These are phyloP conservation scores for Chironex yamaguchii DNA, from an alignment of 30 jellyfish, hydroid and myxozoan genomes.

Conservation along the genomic window DNA sequence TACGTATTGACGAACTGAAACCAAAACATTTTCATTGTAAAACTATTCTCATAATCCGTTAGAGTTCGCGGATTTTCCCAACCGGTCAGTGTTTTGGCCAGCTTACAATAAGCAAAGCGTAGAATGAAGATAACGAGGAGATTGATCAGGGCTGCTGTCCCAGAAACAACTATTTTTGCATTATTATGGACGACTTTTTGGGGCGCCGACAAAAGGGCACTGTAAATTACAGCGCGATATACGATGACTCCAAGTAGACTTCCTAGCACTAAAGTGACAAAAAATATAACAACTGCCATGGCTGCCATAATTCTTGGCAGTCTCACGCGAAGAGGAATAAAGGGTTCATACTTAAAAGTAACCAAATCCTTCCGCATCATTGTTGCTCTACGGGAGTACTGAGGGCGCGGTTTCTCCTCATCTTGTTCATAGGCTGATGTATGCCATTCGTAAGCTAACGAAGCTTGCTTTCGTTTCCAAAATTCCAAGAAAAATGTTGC, in stretches of 20 bases:
- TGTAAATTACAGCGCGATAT: slow-evolving; percentile 96
- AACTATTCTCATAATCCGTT: slow-evolving; percentile 98
- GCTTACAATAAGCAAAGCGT: slow-evolving; percentile 79
- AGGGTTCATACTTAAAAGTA: slow-evolving; percentile 94
- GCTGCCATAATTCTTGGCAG: slow-evolving; percentile 89
- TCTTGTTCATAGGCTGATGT: slow-evolving; percentile 18
- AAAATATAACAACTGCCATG: slow-evolving; percentile 87
- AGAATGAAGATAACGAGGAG: slow-evolving; percentile 87
- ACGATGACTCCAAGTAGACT: slow-evolving; percentile 93
- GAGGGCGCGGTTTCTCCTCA: slow-evolving; percentile 51
- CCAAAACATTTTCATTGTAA: slow-evolving; percentile 99
- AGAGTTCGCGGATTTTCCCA: slow-evolving; percentile 99
- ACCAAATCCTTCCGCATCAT: slow-evolving; percentile 64
- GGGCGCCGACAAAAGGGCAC: slow-evolving; percentile 69
- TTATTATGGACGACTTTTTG: slow-evolving; percentile 75
- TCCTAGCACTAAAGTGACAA: slow-evolving; percentile 87
- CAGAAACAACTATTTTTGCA: slow-evolving; percentile 89
- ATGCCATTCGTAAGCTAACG: slow-evolving; percentile 44
- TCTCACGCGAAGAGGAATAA: slow-evolving; percentile 85
- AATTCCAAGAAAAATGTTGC: slow-evolving; percentile 6
- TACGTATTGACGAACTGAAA: slow-evolving; percentile 97
- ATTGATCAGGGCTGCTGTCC: slow-evolving; percentile 93
- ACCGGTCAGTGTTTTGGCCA: slow-evolving; percentile 88
- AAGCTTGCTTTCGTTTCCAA: slow-evolving; percentile 20
- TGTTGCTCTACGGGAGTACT: slow-evolving; percentile 60